Evolutionary conservation across 2,888 invertebrate genomes (phyloP).

Genomic region (Augiades crinisus): DNA sequence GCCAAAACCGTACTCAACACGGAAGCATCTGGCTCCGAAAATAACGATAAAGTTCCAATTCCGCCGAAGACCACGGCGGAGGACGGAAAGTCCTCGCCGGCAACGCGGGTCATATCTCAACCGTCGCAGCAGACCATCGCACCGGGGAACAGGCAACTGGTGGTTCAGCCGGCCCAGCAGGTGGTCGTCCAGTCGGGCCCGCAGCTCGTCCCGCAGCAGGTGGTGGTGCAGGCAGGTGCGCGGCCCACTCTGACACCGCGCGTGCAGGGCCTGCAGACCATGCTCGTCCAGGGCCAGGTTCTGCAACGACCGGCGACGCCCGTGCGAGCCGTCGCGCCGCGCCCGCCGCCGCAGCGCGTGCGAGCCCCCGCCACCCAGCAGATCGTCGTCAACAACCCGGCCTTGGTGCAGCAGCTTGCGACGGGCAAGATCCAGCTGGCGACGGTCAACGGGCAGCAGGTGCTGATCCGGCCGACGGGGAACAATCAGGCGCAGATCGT

Average conservation of each 20-base stretch:
- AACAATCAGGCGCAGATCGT: slow-evolving; percentile 90
- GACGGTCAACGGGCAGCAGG: slow-evolving; percentile 92
- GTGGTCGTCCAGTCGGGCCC: slow-evolving; percentile 34
- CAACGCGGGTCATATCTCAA: slow-evolving; percentile 25
- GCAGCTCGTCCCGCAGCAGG: slow-evolving; percentile 50
- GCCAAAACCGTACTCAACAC: slow-evolving; percentile 41
- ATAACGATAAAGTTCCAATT: slow-evolving; percentile 34
- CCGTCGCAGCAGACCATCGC: slow-evolving; percentile 28
- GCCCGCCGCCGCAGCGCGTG: slow-evolving; percentile 41
- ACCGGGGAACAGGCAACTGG: background rate
- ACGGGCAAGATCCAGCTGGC: slow-evolving; percentile 92
- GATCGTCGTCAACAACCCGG: slow-evolving; percentile 89
- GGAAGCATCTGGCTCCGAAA: slow-evolving; percentile 32
- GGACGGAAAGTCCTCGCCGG: slow-evolving; percentile 29
- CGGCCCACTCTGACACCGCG: slow-evolving; percentile 43
- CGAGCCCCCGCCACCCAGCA: slow-evolving; percentile 79
- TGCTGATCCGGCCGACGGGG: slow-evolving; percentile 89
- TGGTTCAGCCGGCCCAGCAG: slow-evolving; percentile 28
- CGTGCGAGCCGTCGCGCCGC: slow-evolving; percentile 39
- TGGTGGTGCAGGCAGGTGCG: slow-evolving; percentile 58
- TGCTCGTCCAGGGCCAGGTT: slow-evolving; percentile 52
- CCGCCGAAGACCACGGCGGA: slow-evolving; percentile 39
- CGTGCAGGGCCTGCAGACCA: slow-evolving; percentile 66
- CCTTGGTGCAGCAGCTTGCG: slow-evolving; percentile 90
- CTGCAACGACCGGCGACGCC: slow-evolving; percentile 46